Evolutionary conservation across 2,113 vertebrate species (phyloP).

Genomic region (Lophochroa leadbeateri): DNA sequence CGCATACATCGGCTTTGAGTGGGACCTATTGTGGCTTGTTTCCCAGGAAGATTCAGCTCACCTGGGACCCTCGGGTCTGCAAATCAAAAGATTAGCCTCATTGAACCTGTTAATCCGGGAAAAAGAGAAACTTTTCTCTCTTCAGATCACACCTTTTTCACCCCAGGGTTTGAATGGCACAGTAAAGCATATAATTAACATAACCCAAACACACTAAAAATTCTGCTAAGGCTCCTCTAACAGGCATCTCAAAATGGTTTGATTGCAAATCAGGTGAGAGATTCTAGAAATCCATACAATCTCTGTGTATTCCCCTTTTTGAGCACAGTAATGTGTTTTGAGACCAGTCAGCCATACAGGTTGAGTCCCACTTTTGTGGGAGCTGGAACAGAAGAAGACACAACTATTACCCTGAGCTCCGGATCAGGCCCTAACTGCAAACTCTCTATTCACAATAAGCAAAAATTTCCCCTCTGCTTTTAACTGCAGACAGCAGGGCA

Average conservation of each 20-base stretch:
- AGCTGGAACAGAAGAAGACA: background rate
- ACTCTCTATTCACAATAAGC: rapidly evolving
- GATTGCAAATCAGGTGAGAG: background rate
- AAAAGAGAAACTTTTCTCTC: background rate
- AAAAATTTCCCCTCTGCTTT: background rate
- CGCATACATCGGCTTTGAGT: rapidly evolving
- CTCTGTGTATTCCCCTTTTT: background rate
- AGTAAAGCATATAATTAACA: background rate
- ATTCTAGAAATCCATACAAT: background rate
- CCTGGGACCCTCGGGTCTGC: background rate
- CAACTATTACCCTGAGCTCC: background rate
- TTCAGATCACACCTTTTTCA: background rate
- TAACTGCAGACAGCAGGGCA: background rate
- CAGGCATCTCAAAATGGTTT: background rate
- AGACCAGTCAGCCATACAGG: background rate
- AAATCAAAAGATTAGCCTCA: background rate
- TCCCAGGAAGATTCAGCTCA: background rate
- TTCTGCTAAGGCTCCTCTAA: background rate
- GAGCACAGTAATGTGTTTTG: background rate
- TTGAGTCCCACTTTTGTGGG: background rate
- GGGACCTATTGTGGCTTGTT: background rate
- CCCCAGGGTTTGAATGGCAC: background rate
- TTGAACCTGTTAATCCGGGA: background rate
- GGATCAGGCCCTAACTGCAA: background rate
- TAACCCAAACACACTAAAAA: background rate